Base-by-base conservation (phyloP, 1,140 invertebrate genomes). In the Aphaenogaster floridana region DNA sequence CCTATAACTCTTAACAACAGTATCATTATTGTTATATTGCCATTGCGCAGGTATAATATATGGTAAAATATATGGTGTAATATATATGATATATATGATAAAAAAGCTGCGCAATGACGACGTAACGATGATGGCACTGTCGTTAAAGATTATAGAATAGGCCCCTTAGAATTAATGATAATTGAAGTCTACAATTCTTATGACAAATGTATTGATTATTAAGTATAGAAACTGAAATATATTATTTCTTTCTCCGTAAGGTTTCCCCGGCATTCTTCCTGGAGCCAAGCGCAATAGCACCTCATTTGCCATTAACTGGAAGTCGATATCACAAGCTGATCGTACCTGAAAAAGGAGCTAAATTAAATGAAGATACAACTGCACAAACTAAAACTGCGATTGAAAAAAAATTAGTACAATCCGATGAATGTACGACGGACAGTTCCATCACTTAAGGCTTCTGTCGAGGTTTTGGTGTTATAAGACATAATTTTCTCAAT, bases 271-370 rank as follows among this genome's bases (percentile, higher is more conserved):
- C 92, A 45, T 92, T 96, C 28, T 96, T 96, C 88, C 95, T 95
- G 42, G 96, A 96, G 50, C 96, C 96, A 15, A 96, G 95, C 91
- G 96, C 96, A 90, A 96, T 96, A 89, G 96, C 96, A 28, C 95
- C 95, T 21, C 92, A 95, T 92, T 92, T 97, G 69, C 96, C 96
- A 0, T 88, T 96, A 0, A 96, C 92, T 5, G 63, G 92, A 84
- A 95, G 93, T 87, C 86, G 93, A 3, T 91, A 95, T 86, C 94
- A 96, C 36, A 96, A 96, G 90, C 88, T 96, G 42, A 93, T 94
- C 69, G 89, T 95, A 54, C 59, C 17, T 57, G 42, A 89, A 7
- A 93, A 92, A 57, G 86, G 85, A 76, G 28, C 78, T 15, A 17
- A 72, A 68, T 36, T 64, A 68, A 88, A 77, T 8, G 48, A 79